Evolutionary conservation across 2,888 invertebrate species (phyloP), one percentile per base, ranked within the genome.

Genomic region (Ditula angustiorana): DNA sequence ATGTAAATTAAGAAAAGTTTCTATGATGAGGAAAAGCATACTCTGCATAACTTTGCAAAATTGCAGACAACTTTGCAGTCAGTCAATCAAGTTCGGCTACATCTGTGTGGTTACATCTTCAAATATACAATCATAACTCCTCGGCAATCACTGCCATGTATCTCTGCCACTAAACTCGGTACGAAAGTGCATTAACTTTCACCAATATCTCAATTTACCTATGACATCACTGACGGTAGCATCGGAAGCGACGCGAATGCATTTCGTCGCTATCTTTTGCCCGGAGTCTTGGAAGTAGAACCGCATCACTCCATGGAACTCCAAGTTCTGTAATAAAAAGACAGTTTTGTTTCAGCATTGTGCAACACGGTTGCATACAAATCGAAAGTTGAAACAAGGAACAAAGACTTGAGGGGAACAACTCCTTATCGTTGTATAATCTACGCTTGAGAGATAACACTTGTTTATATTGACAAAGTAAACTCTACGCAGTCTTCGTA

Each of bases 281-380:
- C 98, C 99, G 60, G 98, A 97, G 90, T 99, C 99, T 96, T 99
- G 99, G 89, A 99, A 99, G 93, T 99, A 99, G 93, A 99, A 99
- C 77, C 99, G 96, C 98, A 99, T 99, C 67, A 99, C 99, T 52
- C 99, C 99, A 92, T 99, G 98, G 91, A 99, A 99, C 89, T 99
- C 98, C 90, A 99, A 94, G 80, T 98, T 97, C 98, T 99, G 94
- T 33, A 94, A 94, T 78, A 68, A 64, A 63, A 4, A 19, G 26
- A 4, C 44, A n/a, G 2, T 28, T 30, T 41, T 0, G 13, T 26
- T 33, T 13, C 19, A 46, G 11, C 21, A 55, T 23, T 33, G 26
- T 26, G 16, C n/a, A 21, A 28, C 5, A 8, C 4, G 10, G 11
- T 37, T 41, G 11, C 37, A 26, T 26, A 37, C 11, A 33, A 28